phyloP scores from a whole-genome alignment of 1,140 invertebrate species.

The fruit fly (Drosophila melanogaster) region DNA sequence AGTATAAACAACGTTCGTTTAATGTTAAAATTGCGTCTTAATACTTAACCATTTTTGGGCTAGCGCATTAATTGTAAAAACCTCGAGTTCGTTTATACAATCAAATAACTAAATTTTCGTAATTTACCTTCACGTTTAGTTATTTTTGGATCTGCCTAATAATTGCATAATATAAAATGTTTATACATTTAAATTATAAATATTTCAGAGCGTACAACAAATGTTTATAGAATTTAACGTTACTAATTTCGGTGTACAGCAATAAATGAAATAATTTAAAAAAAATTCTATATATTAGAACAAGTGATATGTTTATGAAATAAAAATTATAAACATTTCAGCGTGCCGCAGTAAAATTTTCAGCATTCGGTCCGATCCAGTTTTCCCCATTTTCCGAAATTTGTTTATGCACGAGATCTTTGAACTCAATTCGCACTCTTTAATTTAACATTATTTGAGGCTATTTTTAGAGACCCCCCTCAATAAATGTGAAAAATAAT shows the following conservation, averaged over 20 bases:
- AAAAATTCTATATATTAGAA: slow-evolving; percentile 16
- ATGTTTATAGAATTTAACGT: slow-evolving; percentile 10
- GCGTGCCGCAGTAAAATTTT: neutral
- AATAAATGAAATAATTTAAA: slow-evolving; percentile 23
- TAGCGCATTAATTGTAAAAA: neutral
- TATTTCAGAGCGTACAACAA: neutral
- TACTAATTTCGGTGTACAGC: slow-evolving; percentile 16
- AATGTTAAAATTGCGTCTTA: too few relatives aligned
- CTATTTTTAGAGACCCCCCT: slow-evolving; percentile 30
- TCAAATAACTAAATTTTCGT: neutral
- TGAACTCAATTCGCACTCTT: slow-evolving; percentile 39
- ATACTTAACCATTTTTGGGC: neutral
- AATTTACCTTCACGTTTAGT: neutral
- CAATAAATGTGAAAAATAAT: slow-evolving; percentile 22
- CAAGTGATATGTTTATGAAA: slow-evolving; percentile 12
- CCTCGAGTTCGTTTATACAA: neutral
- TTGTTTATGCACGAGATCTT: slow-evolving; percentile 44
- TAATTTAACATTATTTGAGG: slow-evolving; percentile 16
- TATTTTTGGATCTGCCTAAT: slow-evolving; percentile 7
- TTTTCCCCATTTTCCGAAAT: neutral
- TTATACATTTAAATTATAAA: slow-evolving; percentile 24
- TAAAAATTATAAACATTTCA: slow-evolving; percentile 28
- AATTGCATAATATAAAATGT: slow-evolving; percentile 25
- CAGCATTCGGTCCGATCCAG: neutral
- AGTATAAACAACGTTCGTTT: neutral